Evolutionary conservation across 2,113 vertebrate genomes (phyloP).

Genomic region (Tyto alba): DNA sequence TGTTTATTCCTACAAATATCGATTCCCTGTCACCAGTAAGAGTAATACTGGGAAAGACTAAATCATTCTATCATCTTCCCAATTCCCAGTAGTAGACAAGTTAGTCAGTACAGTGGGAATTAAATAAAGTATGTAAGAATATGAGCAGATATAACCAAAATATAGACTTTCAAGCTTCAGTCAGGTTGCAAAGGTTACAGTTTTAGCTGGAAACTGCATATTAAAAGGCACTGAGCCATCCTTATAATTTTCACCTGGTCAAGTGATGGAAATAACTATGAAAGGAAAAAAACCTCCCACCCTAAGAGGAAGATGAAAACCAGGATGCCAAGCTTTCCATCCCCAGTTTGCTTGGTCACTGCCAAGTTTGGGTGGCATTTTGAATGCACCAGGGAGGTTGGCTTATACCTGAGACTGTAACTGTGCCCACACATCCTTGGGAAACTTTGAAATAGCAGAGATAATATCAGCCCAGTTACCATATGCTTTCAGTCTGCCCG

Average conservation of each 20-base stretch:
- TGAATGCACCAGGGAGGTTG: not conserved
- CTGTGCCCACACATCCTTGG: slow-evolving; percentile 9
- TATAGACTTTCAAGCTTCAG: not conserved
- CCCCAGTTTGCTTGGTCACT: not conserved
- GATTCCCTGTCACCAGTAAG: not conserved
- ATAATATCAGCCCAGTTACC: slow-evolving; percentile 46
- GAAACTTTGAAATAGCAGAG: slow-evolving; percentile 17
- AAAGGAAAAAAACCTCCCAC: not conserved
- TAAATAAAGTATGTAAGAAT: not conserved
- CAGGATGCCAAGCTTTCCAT: not conserved
- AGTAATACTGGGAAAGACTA: not conserved
- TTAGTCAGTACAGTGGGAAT: not conserved
- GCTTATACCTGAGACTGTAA: not conserved
- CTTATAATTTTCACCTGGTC: not conserved
- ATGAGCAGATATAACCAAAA: not conserved
- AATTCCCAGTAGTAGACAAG: not conserved
- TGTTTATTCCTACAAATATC: not conserved
- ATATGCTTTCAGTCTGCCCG: slow-evolving; percentile 56
- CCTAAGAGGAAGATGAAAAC: not conserved
- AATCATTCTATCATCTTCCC: not conserved
- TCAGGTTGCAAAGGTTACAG: not conserved
- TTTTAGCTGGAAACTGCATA: not conserved
- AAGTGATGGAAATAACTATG: not conserved
- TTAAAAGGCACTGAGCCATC: not conserved
- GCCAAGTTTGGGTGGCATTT: not conserved